phyloP scores from a whole-genome alignment of 2,113 vertebrate species.

The Propithecus coquereli region DNA sequence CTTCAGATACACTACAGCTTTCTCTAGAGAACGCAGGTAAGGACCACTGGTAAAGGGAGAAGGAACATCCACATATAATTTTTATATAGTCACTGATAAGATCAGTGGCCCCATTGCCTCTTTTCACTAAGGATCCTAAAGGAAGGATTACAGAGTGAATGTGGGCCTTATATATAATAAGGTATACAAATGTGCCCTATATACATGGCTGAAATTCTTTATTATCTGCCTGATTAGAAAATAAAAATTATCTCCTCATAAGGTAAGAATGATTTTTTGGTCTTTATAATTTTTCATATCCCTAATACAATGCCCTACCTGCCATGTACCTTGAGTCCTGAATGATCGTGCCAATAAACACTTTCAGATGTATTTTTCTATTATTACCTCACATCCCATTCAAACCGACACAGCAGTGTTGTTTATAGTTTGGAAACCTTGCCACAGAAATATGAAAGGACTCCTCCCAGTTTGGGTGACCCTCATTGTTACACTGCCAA shows the following conservation, averaged over 20 bases:
- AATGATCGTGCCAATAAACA: neutral
- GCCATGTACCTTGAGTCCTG: neutral
- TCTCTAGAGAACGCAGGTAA: neutral
- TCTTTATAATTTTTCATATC: neutral
- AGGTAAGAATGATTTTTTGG: neutral
- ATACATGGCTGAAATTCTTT: neutral
- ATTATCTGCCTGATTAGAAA: neutral
- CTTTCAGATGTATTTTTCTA: neutral
- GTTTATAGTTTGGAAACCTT: neutral
- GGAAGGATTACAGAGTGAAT: neutral
- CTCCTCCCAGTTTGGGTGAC: neutral
- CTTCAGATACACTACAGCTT: neutral
- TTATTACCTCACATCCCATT: neutral
- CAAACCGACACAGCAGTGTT: neutral
- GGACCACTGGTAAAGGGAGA: neutral
- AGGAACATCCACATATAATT: neutral
- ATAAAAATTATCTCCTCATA: neutral
- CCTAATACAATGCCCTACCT: neutral
- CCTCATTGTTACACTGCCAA: neutral
- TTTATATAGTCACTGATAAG: neutral
- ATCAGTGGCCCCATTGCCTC: neutral
- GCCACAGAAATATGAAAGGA: neutral
- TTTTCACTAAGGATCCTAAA: neutral
- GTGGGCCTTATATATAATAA: neutral
- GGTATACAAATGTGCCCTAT: neutral